Conservation (phyloP, 2,113 vertebrate species). For the Scartelaos histophorus region DNA sequence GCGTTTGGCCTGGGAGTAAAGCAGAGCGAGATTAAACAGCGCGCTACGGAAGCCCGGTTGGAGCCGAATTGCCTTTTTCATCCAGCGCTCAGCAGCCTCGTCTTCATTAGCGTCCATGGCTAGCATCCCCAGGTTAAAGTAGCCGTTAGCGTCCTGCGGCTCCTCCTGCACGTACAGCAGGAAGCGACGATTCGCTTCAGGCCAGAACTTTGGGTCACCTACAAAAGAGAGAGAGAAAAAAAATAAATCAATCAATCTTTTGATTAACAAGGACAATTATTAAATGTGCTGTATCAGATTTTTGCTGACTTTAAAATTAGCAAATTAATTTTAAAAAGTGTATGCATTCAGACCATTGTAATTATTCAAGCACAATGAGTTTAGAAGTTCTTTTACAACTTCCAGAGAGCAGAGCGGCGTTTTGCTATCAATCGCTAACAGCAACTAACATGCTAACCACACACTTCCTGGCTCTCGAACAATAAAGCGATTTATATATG, state of each 20-base stretch:
- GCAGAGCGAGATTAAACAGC: conserved; percentile 93
- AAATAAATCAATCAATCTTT: background rate
- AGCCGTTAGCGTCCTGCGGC: conserved; percentile 92
- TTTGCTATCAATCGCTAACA: too few relatives aligned
- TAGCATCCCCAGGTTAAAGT: conserved; percentile 98
- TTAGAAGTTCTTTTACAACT: too few relatives aligned
- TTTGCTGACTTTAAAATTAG: too few relatives aligned
- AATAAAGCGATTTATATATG: too few relatives aligned
- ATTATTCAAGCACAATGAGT: too few relatives aligned
- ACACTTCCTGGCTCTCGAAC: too few relatives aligned
- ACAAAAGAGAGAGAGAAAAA: conserved; percentile 16
- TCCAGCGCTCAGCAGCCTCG: conserved; percentile 89
- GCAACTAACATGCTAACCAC: too few relatives aligned
- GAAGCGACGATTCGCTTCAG: conserved; percentile 92
- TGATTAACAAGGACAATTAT: too few relatives aligned
- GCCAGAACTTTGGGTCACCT: conserved; percentile 91
- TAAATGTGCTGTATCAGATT: too few relatives aligned
- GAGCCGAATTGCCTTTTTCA: conserved; percentile 90
- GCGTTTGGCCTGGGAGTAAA: conserved; percentile 91
- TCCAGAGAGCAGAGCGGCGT: too few relatives aligned
- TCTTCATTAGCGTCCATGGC: conserved; percentile 96
- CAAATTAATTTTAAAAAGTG: too few relatives aligned
- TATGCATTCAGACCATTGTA: too few relatives aligned
- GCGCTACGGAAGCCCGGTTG: conserved; percentile 93
- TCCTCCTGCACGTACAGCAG: conserved; percentile 91